Evolutionary conservation across 2,888 invertebrate species (phyloP).

Genomic region (Lasioglossum figueresi): DNA sequence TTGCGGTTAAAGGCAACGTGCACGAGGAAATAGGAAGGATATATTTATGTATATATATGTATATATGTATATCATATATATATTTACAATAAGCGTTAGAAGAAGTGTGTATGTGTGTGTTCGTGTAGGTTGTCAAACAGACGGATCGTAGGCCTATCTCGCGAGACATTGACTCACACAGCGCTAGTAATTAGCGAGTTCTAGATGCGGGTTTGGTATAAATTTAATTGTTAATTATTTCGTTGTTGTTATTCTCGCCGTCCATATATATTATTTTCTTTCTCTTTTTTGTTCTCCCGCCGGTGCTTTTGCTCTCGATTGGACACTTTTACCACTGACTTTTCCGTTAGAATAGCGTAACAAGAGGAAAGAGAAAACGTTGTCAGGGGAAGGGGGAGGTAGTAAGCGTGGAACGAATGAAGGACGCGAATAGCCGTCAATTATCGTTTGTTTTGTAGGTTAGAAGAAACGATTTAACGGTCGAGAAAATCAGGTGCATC

Average conservation of each 20-base stretch:
- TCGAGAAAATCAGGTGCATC: constrained; percentile 18
- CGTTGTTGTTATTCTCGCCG: constrained; percentile 69
- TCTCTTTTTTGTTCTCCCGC: constrained; percentile 33
- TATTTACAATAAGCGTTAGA: constrained; percentile 65
- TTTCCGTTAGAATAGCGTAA: constrained; percentile 42
- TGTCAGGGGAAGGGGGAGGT: not conserved
- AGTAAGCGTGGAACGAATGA: constrained; percentile 11
- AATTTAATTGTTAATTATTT: constrained; percentile 65
- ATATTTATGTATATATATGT: constrained; percentile 38
- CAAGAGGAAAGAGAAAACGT: constrained; percentile 15
- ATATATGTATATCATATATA: constrained; percentile 33
- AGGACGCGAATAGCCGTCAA: constrained; percentile 11
- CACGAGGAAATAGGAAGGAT: constrained; percentile 71
- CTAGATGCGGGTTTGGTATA: constrained; percentile 61
- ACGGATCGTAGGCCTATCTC: constrained; percentile 77
- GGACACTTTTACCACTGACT: constrained; percentile 8
- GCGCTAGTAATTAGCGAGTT: constrained; percentile 65
- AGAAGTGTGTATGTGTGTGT: constrained; percentile 45
- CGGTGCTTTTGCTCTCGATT: constrained; percentile 20
- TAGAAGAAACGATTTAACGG: constrained; percentile 12
- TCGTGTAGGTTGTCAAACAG: constrained; percentile 51
- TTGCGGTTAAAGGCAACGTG: constrained; percentile 75
- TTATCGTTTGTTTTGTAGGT: constrained; percentile 3
- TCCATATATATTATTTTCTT: not conserved
- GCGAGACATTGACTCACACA: constrained; percentile 72